phyloP scores from a whole-genome alignment of 2,888 invertebrate genomes.

The Hirudinaria manillensis region DNA sequence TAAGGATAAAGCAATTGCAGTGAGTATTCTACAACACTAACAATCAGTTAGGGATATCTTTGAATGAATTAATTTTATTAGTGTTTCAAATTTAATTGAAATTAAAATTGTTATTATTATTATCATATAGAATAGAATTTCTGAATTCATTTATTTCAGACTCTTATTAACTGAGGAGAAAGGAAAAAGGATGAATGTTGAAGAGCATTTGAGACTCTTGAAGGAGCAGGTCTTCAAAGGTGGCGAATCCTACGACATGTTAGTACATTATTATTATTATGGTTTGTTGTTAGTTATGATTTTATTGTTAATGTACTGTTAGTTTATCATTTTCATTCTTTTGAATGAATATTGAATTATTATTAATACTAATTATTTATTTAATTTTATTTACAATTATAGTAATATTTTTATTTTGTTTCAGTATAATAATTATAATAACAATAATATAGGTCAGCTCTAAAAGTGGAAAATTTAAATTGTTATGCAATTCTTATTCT shows the following conservation, averaged over 20 bases:
- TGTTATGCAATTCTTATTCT: too few species aligned
- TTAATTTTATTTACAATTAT: too few species aligned
- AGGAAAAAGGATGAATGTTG: conserved; percentile 1
- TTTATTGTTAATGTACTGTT: too few species aligned
- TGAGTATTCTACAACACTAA: neutral
- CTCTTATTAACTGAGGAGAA: conserved; percentile 2
- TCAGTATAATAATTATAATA: too few species aligned
- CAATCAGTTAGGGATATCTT: neutral
- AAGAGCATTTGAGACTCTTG: neutral
- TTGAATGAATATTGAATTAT: neutral
- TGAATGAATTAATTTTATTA: neutral
- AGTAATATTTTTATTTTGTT: too few species aligned
- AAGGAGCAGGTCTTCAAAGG: conserved; percentile 6
- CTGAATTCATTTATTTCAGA: too few species aligned
- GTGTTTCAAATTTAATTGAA: too few species aligned
- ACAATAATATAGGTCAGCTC: too few species aligned
- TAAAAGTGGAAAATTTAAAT: too few species aligned
- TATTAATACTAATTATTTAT: too few species aligned
- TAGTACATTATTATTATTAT: neutral
- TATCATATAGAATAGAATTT: neutral
- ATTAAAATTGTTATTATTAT: neutral
- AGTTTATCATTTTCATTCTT: neutral
- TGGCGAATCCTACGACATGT: neutral
- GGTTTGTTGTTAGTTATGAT: too few species aligned
- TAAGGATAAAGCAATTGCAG: neutral